phyloP scores from a whole-genome alignment of 2,888 invertebrate species.

The Idaea straminata region DNA sequence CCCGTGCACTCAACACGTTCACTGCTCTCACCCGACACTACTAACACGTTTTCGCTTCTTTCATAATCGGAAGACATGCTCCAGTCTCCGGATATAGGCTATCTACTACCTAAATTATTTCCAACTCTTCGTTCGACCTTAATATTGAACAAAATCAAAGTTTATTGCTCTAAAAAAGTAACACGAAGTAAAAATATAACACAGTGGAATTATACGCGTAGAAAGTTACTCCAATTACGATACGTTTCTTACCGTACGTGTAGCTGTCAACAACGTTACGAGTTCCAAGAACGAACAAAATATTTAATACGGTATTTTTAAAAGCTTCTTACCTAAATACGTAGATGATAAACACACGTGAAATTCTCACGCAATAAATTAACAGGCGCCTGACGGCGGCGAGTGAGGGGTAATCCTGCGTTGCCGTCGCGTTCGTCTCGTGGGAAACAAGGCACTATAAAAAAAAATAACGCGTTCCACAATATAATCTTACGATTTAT shows the following conservation, averaged over 20 bases:
- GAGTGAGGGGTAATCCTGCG: conserved; percentile 10
- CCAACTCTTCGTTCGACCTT: neutral
- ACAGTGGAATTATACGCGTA: neutral
- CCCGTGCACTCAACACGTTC: conserved; percentile 34
- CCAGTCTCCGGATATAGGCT: neutral
- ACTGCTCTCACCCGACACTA: conserved; percentile 25
- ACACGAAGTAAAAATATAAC: neutral
- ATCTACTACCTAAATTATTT: neutral
- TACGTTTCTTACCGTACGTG: neutral
- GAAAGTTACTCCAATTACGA: neutral
- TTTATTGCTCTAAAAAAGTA: neutral
- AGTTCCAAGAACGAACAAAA: neutral
- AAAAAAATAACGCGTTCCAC: conserved; percentile 23
- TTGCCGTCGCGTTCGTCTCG: conserved; percentile 7
- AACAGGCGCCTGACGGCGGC: conserved; percentile 3
- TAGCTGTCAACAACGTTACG: neutral
- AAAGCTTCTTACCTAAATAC: neutral
- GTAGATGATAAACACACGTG: neutral
- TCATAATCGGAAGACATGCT: conserved; percentile 17
- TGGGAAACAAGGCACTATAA: conserved; percentile 21
- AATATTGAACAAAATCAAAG: neutral
- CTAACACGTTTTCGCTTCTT: conserved; percentile 29
- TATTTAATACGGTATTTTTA: neutral
- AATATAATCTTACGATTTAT: conserved; percentile 24
- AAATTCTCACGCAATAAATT: conserved; percentile 18